These are phyloP conservation scores for Medauroidea extradentata DNA, from an alignment of 1,140 invertebrate species.

Conservation along the genomic window DNA sequence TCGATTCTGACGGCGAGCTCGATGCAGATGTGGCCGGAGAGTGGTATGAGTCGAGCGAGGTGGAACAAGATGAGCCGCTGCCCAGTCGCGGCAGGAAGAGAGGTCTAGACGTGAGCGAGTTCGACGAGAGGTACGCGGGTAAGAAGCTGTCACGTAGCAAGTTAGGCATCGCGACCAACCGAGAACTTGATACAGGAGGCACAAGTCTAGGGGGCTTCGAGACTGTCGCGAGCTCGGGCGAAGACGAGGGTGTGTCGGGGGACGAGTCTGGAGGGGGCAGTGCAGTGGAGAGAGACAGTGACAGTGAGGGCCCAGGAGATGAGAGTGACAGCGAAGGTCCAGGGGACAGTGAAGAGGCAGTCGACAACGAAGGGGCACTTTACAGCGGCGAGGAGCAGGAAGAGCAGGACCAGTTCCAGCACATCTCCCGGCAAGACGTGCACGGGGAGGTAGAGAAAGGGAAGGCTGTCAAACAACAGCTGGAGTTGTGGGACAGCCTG, in stretches of 20 bases:
- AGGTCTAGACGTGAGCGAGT: constrained; percentile 60
- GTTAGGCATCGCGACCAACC: constrained; percentile 28
- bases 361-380: constrained; percentile 29
- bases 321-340: constrained; percentile 21
- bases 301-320: constrained; percentile 29
- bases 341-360: constrained; percentile 29
- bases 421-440: constrained; percentile 51
- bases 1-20: constrained; percentile 6
- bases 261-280: not conserved
- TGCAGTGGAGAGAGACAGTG: constrained; percentile 14
- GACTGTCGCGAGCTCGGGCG: too few relatives aligned
- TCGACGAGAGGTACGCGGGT: constrained; percentile 68
- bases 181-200: too few relatives aligned
- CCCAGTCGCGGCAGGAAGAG: constrained; percentile 36
- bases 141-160: constrained; percentile 57
- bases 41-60: not conserved
- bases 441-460: constrained; percentile 70
- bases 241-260: constrained; percentile 20
- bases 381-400: constrained; percentile 26
- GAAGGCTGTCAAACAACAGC: constrained; percentile 67
- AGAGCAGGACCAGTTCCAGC: constrained; percentile 44
- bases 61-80: not conserved
- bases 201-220: too few relatives aligned
- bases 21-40: not conserved
- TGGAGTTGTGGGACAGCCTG: constrained; percentile 75